Base-by-base conservation (phyloP, 2,113 vertebrate genomes). In the Dromaius novaehollandiae region DNA sequence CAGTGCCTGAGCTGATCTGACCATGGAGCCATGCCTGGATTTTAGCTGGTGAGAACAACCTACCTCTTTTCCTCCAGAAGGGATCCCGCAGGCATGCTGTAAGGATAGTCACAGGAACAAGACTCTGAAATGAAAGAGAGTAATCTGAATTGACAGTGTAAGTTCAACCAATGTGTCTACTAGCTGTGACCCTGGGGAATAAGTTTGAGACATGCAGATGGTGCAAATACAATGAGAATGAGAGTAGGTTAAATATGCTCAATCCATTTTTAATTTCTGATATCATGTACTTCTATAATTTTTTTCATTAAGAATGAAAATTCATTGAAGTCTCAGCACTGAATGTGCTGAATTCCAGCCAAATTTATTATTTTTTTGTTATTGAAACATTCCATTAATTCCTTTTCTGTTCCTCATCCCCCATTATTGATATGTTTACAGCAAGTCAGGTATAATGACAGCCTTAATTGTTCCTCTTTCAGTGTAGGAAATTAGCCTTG, bases 81-180 rank as follows among this genome's bases (percentile, higher is more conserved):
- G 51, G 30, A 85, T 80, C 28, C 53, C 0, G 0, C 36, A 76
- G 38, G 14, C 3, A 0, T 24, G 44, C n/a, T 38, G 60, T 21
- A 36, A 24, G n/a, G 24, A 51, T 87, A 70, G 58, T 89, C 53
- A 79, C 19, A 91, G 42, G 26, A 73, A 16, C 42, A 51, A 44
- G 11, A 34, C 0, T 0, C 36, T 50, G 70, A 63, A 80, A 77
- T 5, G 6, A 73, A 92, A 46, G 26, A 58, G 50, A 60, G 6
- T 44, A 40, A 74, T 74, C 9, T 48, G 48, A 93, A 82, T 11
- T 88, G 63, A 69, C 75, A 89, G 50, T 74, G 25, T 46, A 66
- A 66, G 24, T 80, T 91, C 44, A 86, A 80, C 25, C 61, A 44
- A 9, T 34, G 42, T 63, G n/a, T 48, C 53, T 58, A 25, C 34